Evolutionary conservation across 37 sponge, comb jelly and placozoan genomes (phyloP).

Genomic region (Spongilla lacustris): DNA sequence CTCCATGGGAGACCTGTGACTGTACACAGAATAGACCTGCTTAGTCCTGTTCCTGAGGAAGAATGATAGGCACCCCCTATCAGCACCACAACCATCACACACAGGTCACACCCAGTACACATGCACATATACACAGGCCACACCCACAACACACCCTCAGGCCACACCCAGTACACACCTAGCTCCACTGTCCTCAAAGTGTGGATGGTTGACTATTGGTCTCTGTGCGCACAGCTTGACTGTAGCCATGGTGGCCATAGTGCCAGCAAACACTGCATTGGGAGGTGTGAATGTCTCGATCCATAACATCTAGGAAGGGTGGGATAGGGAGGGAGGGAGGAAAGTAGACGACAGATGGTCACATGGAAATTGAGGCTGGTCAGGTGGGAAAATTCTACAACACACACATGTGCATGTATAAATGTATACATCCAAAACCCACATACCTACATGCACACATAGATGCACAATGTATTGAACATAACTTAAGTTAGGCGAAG

Average conservation of each 20-base stretch:
- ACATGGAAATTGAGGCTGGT: too few species aligned
- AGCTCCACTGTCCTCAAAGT: slow-evolving; percentile 73
- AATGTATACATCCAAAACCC: too few species aligned
- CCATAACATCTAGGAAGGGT: slow-evolving; percentile 24
- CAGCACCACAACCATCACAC: too few species aligned
- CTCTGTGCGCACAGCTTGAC: slow-evolving; percentile 80
- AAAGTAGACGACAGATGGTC: background rate
- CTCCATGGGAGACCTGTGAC: slow-evolving; percentile 60
- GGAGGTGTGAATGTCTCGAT: slow-evolving; percentile 19
- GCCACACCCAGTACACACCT: too few species aligned
- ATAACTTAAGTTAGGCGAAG: too few species aligned
- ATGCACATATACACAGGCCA: background rate
- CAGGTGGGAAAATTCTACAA: too few species aligned
- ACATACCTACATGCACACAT: too few species aligned
- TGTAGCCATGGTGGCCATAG: slow-evolving; percentile 90
- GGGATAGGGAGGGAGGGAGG: background rate
- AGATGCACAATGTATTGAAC: too few species aligned
- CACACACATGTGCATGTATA: too few species aligned
- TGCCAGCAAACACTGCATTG: slow-evolving; percentile 92
- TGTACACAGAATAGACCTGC: slow-evolving; percentile 85
- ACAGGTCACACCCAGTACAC: too few species aligned
- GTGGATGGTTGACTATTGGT: slow-evolving; percentile 94
- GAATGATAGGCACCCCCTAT: too few species aligned
- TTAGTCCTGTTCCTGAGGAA: slow-evolving; percentile 66
- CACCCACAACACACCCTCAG: background rate